Percentiles rank a stretch among this genome's conserved stretches.
Evolutionary conservation across 2,113 vertebrate species (phyloP).

Genomic region (Budorcas taxicolor): DNA sequence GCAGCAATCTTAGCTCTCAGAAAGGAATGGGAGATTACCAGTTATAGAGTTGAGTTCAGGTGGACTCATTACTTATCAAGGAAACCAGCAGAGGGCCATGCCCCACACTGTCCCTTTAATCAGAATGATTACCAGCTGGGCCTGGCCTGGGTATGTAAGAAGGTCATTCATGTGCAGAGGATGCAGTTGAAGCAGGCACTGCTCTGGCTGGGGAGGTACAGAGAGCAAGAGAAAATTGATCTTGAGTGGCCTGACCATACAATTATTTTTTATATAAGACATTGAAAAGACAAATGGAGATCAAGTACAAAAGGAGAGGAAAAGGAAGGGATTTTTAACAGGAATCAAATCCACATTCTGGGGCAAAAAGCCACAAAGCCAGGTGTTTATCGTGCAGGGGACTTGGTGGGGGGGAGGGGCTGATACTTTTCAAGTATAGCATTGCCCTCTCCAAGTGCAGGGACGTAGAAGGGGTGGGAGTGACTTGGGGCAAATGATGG

Average conservation of each 20-base stretch:
- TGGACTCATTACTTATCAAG: background rate
- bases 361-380: background rate
- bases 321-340: background rate
- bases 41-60: background rate
- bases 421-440: background rate
- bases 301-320: background rate
- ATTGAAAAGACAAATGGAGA: background rate
- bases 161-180: background rate
- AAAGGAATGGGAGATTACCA: background rate
- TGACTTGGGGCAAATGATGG: accelerated
- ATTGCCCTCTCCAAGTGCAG: background rate
- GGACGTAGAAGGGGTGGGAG: background rate
- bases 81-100: background rate
- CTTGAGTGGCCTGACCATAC: background rate
- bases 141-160: background rate
- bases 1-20: background rate
- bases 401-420: accelerated
- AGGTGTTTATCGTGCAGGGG: background rate
- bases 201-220: background rate
- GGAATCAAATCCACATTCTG: background rate
- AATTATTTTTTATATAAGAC: background rate
- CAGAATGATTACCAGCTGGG: background rate
- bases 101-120: background rate
- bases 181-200: background rate
- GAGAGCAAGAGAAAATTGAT: background rate